A percentile compares a stretch with the other conserved stretches of the same genome.
These are phyloP conservation scores for Drosophila elegans DNA, from an alignment of 1,140 invertebrate species.

Conservation along the genomic window DNA sequence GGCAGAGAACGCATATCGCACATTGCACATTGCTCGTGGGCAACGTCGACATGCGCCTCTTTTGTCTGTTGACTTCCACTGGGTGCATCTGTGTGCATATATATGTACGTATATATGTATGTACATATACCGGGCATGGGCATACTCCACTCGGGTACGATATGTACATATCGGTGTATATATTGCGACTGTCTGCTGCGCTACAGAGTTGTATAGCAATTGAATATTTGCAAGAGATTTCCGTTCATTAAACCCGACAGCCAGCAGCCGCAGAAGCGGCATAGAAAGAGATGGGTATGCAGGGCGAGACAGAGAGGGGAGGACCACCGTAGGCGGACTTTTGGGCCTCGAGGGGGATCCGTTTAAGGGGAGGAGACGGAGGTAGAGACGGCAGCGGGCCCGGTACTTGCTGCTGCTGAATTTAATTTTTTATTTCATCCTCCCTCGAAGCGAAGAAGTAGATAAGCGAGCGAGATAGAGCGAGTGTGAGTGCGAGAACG, in stretches of 20 bases:
- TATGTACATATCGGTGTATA: constrained; percentile 45
- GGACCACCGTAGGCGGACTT: constrained; percentile 30
- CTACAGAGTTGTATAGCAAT: constrained; percentile 78
- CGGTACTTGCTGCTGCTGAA: constrained; percentile 24
- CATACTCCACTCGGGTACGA: constrained; percentile 29
- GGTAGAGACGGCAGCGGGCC: not conserved
- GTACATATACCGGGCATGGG: constrained; percentile 7
- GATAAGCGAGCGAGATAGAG: constrained; percentile 6
- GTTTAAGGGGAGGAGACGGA: not conserved
- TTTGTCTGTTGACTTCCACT: constrained; percentile 71
- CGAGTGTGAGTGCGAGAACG: not conserved
- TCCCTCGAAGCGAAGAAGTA: constrained; percentile 23
- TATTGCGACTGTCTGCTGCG: constrained; percentile 66
- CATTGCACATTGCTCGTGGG: constrained; percentile 53
- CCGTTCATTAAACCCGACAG: constrained; percentile 82
- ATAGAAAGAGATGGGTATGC: constrained; percentile 3
- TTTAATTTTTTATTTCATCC: constrained; percentile 47
- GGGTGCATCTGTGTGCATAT: constrained; percentile 43
- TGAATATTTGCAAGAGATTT: constrained; percentile 84
- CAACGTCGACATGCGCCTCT: constrained; percentile 60
- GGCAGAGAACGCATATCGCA: constrained; percentile 43
- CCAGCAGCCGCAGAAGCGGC: constrained; percentile 29
- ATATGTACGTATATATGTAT: constrained; percentile 22
- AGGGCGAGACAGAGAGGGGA: constrained; percentile 2
- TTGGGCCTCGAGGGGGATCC: constrained; percentile 15